A percentile compares a stretch with the other conserved stretches of the same genome.
These are phyloP conservation scores for Sebastes taczanowskii DNA, from an alignment of 2,797 vertebrate species.

Conservation along the genomic window DNA sequence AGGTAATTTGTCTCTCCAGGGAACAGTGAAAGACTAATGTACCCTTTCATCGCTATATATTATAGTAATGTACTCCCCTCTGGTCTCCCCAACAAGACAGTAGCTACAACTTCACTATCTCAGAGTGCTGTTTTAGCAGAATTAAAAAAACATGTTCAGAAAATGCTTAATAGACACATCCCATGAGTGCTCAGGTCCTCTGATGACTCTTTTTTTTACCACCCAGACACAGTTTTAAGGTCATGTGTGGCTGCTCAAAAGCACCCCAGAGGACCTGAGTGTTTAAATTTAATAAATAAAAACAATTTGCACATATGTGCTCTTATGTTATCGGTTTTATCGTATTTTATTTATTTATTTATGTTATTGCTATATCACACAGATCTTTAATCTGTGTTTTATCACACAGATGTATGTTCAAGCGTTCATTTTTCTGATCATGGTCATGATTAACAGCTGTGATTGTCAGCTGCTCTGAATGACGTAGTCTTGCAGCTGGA, in stretches of 20 bases:
- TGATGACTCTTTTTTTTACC: not conserved
- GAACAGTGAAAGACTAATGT: slow-evolving; percentile 7
- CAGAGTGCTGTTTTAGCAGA: not conserved
- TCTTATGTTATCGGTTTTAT: not conserved
- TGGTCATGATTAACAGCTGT: too few species aligned
- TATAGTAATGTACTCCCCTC: slow-evolving; percentile 9
- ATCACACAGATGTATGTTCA: too few species aligned
- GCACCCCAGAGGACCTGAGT: not conserved
- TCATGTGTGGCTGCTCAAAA: not conserved
- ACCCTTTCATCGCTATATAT: slow-evolving; percentile 26
- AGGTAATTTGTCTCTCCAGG: slow-evolving; percentile 12
- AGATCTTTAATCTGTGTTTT: too few species aligned
- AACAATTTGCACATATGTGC: not conserved
- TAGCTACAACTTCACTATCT: not conserved
- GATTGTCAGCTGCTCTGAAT: too few species aligned
- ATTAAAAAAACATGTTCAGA: not conserved
- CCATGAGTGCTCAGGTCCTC: not conserved
- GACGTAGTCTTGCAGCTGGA: too few species aligned
- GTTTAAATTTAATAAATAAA: not conserved
- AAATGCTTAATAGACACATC: not conserved
- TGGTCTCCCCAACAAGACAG: not conserved
- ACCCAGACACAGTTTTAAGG: not conserved
- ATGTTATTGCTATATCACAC: too few species aligned
- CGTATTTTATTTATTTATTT: too few species aligned
- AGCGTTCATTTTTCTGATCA: too few species aligned